phyloP scores from a whole-genome alignment of 2,888 invertebrate species.

The Epirrhoe tristata region DNA sequence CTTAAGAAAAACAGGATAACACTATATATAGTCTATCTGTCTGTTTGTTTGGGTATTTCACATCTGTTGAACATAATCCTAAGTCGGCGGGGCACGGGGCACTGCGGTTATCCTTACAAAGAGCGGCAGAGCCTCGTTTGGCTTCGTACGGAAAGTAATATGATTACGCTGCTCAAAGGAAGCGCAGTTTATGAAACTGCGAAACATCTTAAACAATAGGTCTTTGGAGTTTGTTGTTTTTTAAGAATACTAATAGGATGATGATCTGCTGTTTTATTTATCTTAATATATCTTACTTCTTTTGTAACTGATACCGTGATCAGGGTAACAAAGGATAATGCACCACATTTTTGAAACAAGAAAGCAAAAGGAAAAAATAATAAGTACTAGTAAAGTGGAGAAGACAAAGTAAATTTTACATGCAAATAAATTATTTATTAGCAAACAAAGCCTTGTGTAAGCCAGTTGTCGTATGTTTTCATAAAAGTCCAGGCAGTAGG shows the following conservation, averaged over 20 bases:
- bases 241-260: not conserved
- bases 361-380: too few relatives aligned
- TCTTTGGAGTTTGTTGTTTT: not conserved
- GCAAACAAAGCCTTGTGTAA: not conserved
- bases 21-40: not conserved
- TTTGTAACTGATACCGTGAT: too few relatives aligned
- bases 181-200: conserved; percentile 22
- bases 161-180: conserved; percentile 30
- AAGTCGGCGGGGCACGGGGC: conserved; percentile 9
- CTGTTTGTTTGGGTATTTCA: conserved; percentile 2
- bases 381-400: too few relatives aligned
- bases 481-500: conserved; percentile 10
- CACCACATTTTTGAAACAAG: too few relatives aligned
- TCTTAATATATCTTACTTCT: too few relatives aligned
- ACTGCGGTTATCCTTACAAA: conserved; percentile 33
- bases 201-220: conserved; percentile 18
- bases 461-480: not conserved
- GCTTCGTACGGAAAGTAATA: conserved; percentile 29
- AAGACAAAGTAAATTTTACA: too few relatives aligned
- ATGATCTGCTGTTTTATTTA: not conserved
- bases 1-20: too few relatives aligned
- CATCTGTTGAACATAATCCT: conserved; percentile 8
- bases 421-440: too few relatives aligned
- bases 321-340: too few relatives aligned
- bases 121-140: conserved; percentile 25